Evolutionary conservation across 2,797 vertebrate species (phyloP).

Genomic region (Zenarchopterus dispar): DNA sequence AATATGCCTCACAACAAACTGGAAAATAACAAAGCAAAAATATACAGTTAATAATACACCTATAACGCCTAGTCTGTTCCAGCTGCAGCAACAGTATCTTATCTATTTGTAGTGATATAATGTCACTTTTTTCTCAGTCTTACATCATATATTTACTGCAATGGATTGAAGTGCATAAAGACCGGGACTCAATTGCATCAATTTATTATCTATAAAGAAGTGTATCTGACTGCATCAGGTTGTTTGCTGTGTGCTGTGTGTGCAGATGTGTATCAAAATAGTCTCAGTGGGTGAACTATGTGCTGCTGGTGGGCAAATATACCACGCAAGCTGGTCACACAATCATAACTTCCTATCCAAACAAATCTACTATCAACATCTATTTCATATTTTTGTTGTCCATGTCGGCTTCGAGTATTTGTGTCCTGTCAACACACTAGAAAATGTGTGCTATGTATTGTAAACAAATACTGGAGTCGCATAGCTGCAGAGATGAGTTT

Average conservation of each 20-base stretch:
- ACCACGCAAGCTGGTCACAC: conserved; percentile 52
- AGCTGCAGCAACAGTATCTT: neutral
- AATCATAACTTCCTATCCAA: conserved; percentile 51
- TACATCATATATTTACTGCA: conserved; percentile 29
- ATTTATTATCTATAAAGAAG: conserved; percentile 44
- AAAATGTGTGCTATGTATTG: conserved; percentile 30
- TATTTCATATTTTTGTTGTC: conserved; percentile 25
- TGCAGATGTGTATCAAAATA: conserved; percentile 46
- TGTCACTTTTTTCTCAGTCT: conserved; percentile 11
- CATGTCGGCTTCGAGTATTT: conserved; percentile 29
- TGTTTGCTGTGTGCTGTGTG: conserved; percentile 28
- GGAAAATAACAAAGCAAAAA: neutral
- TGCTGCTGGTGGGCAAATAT: conserved; percentile 40
- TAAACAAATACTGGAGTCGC: conserved; percentile 20
- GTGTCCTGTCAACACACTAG: conserved; percentile 18
- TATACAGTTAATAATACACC: conserved; percentile 1
- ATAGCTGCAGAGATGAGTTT: conserved; percentile 25
- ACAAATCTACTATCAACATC: conserved; percentile 54
- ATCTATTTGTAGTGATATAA: conserved; percentile 19
- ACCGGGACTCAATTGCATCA: conserved; percentile 13
- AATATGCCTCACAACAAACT: conserved; percentile 18
- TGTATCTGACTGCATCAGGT: conserved; percentile 29
- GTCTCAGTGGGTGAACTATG: conserved; percentile 27
- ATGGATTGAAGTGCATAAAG: conserved; percentile 35
- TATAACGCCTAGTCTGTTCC: neutral